Conservation (phyloP, 1,140 invertebrate genomes). For the Diachasmimorpha longicaudata region DNA sequence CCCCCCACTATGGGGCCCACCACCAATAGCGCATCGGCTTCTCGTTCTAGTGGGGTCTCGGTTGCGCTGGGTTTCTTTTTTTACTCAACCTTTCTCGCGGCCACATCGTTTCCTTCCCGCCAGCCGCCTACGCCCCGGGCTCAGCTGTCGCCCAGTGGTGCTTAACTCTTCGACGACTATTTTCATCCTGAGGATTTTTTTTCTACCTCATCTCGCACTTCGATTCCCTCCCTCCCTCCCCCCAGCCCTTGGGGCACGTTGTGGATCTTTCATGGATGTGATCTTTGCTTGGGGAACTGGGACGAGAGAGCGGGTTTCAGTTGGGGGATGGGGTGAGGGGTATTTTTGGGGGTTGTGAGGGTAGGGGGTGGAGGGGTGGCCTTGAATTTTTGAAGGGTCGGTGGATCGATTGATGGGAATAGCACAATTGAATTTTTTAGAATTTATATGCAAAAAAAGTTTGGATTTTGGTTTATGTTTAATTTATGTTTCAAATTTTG, state of each 20-base stretch:
- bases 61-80: neutral
- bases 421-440: too few species aligned
- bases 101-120: neutral
- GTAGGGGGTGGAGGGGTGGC: too few species aligned
- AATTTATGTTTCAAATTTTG: too few species aligned
- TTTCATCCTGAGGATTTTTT: neutral
- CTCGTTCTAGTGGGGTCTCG: neutral
- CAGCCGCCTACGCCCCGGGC: constrained; percentile 23
- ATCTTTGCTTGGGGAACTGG: neutral
- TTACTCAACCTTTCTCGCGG: neutral
- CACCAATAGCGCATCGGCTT: neutral
- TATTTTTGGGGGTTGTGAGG: too few species aligned
- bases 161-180: constrained; percentile 2
- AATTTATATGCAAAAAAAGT: too few species aligned
- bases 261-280: neutral
- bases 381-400: too few species aligned
- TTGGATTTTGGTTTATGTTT: too few species aligned
- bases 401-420: too few species aligned
- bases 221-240: neutral
- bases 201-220: neutral
- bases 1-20: too few species aligned
- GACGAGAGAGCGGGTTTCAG: too few species aligned
- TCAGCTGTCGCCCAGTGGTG: constrained; percentile 37
- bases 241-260: too few species aligned
- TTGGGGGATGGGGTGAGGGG: too few species aligned